phyloP scores from a whole-genome alignment of 2,888 invertebrate genomes.

The Dysmachus trigonus region DNA sequence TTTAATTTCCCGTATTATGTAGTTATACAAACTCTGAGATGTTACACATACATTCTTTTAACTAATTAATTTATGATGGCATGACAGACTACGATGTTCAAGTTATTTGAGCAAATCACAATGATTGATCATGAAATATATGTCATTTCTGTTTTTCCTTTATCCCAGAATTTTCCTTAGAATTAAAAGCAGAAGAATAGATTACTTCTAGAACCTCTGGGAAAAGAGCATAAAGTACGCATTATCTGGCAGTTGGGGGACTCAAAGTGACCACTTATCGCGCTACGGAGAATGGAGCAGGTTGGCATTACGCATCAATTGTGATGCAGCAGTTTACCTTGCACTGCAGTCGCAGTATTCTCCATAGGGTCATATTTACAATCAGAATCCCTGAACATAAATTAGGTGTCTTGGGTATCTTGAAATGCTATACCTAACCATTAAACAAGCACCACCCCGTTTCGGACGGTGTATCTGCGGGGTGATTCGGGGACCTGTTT shows the following conservation, averaged over 20 bases:
- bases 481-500: background rate
- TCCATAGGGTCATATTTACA: slow-evolving; percentile 29
- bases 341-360: background rate
- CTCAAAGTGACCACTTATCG: background rate
- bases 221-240: background rate
- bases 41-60: too few relatives aligned
- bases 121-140: background rate
- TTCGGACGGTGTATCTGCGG: background rate
- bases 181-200: background rate
- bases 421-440: slow-evolving; percentile 26
- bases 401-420: slow-evolving; percentile 38
- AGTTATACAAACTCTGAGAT: too few relatives aligned
- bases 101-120: background rate
- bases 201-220: background rate
- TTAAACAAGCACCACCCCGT: slow-evolving; percentile 12
- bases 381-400: slow-evolving; percentile 27
- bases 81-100: background rate
- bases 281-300: background rate
- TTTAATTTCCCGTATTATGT: too few relatives aligned
- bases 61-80: background rate
- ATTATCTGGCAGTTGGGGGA: background rate
- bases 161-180: background rate
- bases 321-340: background rate
- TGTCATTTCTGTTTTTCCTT: background rate
- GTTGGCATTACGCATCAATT: background rate